These are phyloP conservation scores for Oedothorax gibbosus DNA, from an alignment of 1,140 invertebrate genomes.

Conservation along the genomic window DNA sequence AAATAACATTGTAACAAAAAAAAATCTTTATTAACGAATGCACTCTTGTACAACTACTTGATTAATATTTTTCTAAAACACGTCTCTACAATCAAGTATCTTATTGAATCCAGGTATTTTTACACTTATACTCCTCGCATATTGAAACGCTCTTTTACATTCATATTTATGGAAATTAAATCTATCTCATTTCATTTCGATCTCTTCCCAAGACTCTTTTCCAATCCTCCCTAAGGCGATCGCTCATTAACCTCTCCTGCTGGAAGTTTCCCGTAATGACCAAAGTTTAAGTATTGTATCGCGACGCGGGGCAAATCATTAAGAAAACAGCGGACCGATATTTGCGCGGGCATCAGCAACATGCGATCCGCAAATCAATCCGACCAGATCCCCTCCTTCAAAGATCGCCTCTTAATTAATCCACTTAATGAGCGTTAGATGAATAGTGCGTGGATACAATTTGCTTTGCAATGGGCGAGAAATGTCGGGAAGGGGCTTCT, in stretches of 20 bases:
- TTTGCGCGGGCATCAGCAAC: constrained; percentile 18
- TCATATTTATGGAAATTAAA: too few species aligned
- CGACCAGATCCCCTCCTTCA: constrained; percentile 28
- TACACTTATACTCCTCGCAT: too few species aligned
- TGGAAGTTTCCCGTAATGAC: constrained; percentile 44
- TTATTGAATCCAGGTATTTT: too few species aligned
- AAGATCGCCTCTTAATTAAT: constrained; percentile 57
- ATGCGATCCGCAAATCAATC: constrained; percentile 53
- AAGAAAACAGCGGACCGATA: constrained; percentile 48
- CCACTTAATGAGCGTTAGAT: constrained; percentile 55
- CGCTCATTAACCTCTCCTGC: constrained; percentile 16
- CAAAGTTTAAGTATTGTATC: constrained; percentile 36
- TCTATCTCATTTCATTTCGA: too few species aligned
- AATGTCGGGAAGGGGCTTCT: constrained; percentile 27
- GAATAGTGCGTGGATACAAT: constrained; percentile 43
- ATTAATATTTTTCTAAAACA: too few species aligned
- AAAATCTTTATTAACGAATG: too few species aligned
- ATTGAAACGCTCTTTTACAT: too few species aligned
- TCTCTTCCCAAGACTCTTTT: neutral
- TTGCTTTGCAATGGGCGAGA: constrained; percentile 43
- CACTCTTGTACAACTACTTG: too few species aligned
- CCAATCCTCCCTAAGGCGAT: constrained; percentile 17
- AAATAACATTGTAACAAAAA: too few species aligned
- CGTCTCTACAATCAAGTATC: too few species aligned
- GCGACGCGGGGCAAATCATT: constrained; percentile 14